phyloP scores from a whole-genome alignment of 2,797 vertebrate species.

The Peromyscus eremicus region DNA sequence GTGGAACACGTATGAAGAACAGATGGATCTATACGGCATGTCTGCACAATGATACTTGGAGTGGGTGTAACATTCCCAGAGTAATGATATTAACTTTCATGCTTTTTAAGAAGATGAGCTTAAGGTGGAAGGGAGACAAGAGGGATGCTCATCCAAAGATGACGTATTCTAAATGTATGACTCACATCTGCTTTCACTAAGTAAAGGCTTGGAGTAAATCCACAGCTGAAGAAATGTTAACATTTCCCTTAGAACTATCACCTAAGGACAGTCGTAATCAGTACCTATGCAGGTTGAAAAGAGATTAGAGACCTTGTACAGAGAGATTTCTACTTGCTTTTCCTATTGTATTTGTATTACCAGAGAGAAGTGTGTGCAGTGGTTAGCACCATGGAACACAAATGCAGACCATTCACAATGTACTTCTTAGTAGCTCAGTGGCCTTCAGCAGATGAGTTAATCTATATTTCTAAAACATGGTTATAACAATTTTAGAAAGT shows the following conservation, averaged over 20 bases:
- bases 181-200: constrained; percentile 25
- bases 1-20: background rate
- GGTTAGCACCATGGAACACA: background rate
- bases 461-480: background rate
- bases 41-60: background rate
- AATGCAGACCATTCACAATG: background rate
- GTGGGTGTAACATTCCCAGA: background rate
- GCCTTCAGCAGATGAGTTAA: constrained; percentile 18
- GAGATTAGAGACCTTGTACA: background rate
- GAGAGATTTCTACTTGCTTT: constrained; percentile 19
- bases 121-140: background rate
- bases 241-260: constrained; percentile 23
- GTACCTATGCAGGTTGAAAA: background rate
- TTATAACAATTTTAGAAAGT: background rate
- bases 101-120: constrained; percentile 24
- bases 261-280: background rate
- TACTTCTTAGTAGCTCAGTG: background rate
- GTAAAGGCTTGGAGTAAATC: background rate
- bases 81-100: background rate
- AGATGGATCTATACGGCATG: constrained; percentile 3
- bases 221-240: background rate
- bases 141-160: background rate
- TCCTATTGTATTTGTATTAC: constrained; percentile 22
- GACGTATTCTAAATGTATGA: background rate
- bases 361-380: background rate